phyloP scores from a whole-genome alignment of 2,113 vertebrate genomes.

The Heterocephalus glaber region DNA sequence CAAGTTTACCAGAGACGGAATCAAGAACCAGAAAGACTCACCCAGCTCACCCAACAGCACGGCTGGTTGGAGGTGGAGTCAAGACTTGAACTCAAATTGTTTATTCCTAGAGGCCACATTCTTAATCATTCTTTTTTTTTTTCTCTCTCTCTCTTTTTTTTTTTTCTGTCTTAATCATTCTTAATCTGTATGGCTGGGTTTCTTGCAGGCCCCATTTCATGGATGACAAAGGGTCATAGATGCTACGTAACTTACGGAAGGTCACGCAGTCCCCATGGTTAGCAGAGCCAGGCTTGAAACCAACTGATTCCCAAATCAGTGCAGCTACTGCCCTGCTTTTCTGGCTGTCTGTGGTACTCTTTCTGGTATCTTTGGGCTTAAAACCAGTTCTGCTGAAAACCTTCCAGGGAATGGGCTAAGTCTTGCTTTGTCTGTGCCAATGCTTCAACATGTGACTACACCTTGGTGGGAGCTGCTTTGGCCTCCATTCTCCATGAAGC shows the following conservation, averaged over 20 bases:
- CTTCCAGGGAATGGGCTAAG: not conserved
- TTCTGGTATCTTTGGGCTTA: not conserved
- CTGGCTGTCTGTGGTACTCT: not conserved
- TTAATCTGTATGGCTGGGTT: not conserved
- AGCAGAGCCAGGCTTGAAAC: not conserved
- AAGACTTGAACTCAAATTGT: not conserved
- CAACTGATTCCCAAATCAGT: not conserved
- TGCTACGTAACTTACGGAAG: not conserved
- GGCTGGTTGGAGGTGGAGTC: not conserved
- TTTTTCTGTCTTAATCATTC: too few relatives aligned
- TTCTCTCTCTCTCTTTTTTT: too few relatives aligned
- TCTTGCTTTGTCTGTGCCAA: not conserved
- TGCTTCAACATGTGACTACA: not conserved
- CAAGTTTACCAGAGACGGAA: not conserved
- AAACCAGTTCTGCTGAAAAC: not conserved
- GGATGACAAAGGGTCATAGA: not conserved
- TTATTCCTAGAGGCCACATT: not conserved
- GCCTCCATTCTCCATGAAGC: not conserved
- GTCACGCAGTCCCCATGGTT: not conserved
- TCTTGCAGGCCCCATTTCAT: not conserved
- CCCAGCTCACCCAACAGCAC: not conserved
- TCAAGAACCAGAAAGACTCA: not conserved
- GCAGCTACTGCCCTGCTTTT: not conserved
- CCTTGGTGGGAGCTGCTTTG: not conserved
- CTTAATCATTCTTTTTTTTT: too few relatives aligned